Evolutionary conservation across 2,888 invertebrate genomes (phyloP).

Genomic region (Empis stercorea): DNA sequence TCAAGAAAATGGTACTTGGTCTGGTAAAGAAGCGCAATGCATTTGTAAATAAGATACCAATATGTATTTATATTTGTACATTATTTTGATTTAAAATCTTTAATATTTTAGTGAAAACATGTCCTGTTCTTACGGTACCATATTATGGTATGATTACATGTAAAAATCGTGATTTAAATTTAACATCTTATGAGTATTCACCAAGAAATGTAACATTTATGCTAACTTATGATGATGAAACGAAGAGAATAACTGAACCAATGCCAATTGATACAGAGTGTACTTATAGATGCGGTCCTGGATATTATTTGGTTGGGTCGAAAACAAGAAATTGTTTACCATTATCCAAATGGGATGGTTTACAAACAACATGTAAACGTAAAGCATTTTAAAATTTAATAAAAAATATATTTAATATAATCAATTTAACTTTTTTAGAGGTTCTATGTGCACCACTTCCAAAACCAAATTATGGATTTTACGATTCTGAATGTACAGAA

Average conservation of each 20-base stretch:
- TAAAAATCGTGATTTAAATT: constrained; percentile 32
- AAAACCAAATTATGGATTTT: constrained; percentile 39
- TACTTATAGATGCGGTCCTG: constrained; percentile 48
- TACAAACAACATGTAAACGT: constrained; percentile 53
- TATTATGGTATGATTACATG: constrained; percentile 43
- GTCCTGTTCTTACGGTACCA: constrained; percentile 42
- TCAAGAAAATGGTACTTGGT: constrained; percentile 50
- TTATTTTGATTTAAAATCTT: neutral
- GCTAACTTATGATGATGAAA: constrained; percentile 15
- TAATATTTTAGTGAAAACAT: constrained; percentile 45
- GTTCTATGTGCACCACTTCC: constrained; percentile 40
- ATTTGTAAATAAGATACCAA: no score
- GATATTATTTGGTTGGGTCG: constrained; percentile 50
- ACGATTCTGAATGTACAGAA: constrained; percentile 42
- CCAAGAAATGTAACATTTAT: constrained; percentile 20
- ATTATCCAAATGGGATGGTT: constrained; percentile 54
- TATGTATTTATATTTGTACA: constrained; percentile 6
- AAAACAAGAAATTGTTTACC: constrained; percentile 50
- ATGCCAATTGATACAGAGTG: constrained; percentile 52
- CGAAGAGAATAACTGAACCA: constrained; percentile 17
- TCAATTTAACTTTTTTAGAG: constrained; percentile 20
- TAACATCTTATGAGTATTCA: constrained; percentile 17
- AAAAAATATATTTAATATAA: neutral
- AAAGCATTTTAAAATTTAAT: constrained; percentile 11
- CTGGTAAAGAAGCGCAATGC: constrained; percentile 48